These are phyloP conservation scores for Nebria ingens DNA, from an alignment of 1,140 invertebrate genomes.

Conservation along the genomic window DNA sequence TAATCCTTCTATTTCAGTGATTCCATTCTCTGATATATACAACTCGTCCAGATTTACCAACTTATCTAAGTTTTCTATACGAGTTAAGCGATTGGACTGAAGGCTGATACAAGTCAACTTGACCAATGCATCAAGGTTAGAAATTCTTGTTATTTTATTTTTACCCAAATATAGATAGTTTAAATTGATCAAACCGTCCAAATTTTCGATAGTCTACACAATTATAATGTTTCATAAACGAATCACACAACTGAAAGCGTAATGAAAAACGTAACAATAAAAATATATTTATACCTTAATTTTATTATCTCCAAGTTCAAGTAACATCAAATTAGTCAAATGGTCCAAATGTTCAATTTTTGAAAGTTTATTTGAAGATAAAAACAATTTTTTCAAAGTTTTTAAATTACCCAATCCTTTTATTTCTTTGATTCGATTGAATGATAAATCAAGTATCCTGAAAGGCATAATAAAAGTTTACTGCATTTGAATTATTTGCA, in stretches of 20 bases:
- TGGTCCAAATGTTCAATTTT: conserved; percentile 87
- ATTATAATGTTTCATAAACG: conserved; percentile 12
- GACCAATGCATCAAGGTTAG: conserved; percentile 70
- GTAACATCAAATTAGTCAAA: conserved; percentile 64
- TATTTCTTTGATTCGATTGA: conserved; percentile 88
- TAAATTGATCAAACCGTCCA: conserved; percentile 63
- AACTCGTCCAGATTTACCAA: conserved; percentile 72
- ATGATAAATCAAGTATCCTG: conserved; percentile 90
- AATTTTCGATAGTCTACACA: conserved; percentile 70
- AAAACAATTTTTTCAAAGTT: conserved; percentile 79
- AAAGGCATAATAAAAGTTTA: conserved; percentile 22
- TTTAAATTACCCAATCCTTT: conserved; percentile 69
- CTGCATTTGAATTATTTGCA: background rate
- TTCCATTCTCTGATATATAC: conserved; percentile 91
- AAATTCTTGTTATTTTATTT: conserved; percentile 88
- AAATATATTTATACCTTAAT: conserved; percentile 57
- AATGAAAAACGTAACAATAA: conserved; percentile 11
- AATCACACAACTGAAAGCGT: conserved; percentile 9
- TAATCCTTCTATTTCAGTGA: conserved; percentile 64
- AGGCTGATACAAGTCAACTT: conserved; percentile 77
- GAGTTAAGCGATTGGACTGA: conserved; percentile 80
- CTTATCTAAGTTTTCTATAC: conserved; percentile 76
- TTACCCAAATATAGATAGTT: conserved; percentile 83
- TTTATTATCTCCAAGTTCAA: conserved; percentile 94
- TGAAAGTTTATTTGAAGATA: conserved; percentile 87